phyloP scores from a whole-genome alignment of 2,113 vertebrate species.

The Ophiodon elongatus region DNA sequence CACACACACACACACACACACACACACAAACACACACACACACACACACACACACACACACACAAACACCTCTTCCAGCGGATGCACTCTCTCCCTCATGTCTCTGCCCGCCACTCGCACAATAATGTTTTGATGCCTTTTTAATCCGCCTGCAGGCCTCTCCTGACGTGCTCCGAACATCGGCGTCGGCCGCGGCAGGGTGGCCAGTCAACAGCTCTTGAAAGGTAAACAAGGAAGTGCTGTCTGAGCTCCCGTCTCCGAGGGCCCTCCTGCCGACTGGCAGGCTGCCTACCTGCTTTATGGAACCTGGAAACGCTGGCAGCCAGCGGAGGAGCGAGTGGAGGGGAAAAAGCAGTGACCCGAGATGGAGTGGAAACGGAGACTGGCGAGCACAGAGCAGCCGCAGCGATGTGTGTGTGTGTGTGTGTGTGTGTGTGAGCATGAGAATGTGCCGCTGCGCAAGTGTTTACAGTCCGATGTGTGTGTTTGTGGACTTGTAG shows the following conservation, averaged over 20 bases:
- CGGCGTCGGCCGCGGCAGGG: constrained; percentile 20
- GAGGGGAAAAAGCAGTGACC: constrained; percentile 13
- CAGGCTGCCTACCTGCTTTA: constrained; percentile 34
- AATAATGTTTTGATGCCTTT: constrained; percentile 56
- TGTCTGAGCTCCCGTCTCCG: constrained; percentile 42
- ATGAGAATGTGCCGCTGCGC: not conserved
- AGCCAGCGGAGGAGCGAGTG: constrained; percentile 13
- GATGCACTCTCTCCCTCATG: constrained; percentile 23
- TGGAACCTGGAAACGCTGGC: constrained; percentile 27
- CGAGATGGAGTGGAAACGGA: constrained; percentile 22
- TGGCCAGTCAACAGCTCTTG: constrained; percentile 58
- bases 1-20: too few species aligned
- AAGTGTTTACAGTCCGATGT: not conserved
- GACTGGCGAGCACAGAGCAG: not conserved
- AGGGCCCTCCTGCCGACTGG: constrained; percentile 56
- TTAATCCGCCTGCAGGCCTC: constrained; percentile 24
- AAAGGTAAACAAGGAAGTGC: constrained; percentile 53
- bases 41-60: constrained; percentile 2
- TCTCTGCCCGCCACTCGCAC: constrained; percentile 49
- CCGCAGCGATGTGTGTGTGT: not conserved
- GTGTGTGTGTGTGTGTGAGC: not conserved
- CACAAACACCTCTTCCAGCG: not conserved
- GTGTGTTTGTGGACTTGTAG: too few species aligned
- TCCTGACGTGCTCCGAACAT: constrained; percentile 34
- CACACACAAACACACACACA: constrained; percentile 15